These are phyloP conservation scores for Bungarus multicinctus DNA, from an alignment of 2,113 vertebrate genomes.

Conservation along the genomic window DNA sequence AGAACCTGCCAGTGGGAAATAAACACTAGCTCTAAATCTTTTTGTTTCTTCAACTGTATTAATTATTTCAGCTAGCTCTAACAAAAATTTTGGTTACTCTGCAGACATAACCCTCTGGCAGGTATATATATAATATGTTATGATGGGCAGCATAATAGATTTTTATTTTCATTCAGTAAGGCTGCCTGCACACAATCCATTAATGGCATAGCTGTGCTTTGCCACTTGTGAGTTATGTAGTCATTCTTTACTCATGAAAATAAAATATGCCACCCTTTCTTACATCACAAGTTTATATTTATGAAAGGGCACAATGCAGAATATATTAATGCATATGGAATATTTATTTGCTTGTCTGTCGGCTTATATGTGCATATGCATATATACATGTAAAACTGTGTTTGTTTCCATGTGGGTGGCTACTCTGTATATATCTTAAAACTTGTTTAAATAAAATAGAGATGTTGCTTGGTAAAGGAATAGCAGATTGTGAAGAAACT, in stretches of 20 bases:
- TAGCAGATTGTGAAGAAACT: conserved; percentile 36
- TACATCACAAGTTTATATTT: conserved; percentile 49
- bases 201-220: conserved; percentile 53
- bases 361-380: conserved; percentile 19
- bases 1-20: conserved; percentile 45
- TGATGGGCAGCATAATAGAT: conserved; percentile 53
- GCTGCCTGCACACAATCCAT: conserved; percentile 58
- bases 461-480: conserved; percentile 1
- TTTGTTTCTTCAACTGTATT: conserved; percentile 60
- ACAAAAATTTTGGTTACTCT: conserved; percentile 58
- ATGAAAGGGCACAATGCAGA: conserved; percentile 48
- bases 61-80: conserved; percentile 61
- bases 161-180: conserved; percentile 59
- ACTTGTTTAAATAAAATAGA: conserved; percentile 4
- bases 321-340: conserved; percentile 34
- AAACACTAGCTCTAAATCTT: conserved; percentile 57
- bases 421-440: neutral
- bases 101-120: conserved; percentile 48
- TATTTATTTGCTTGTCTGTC: conserved; percentile 22
- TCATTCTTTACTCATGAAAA: conserved; percentile 66
- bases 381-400: conserved; percentile 11
- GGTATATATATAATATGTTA: conserved; percentile 59
- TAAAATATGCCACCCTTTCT: conserved; percentile 52
- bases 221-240: conserved; percentile 60
- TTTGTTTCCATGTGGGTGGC: neutral